Evolutionary conservation across 2,888 invertebrate species (phyloP).

Genomic region (Callinectes sapidus): DNA sequence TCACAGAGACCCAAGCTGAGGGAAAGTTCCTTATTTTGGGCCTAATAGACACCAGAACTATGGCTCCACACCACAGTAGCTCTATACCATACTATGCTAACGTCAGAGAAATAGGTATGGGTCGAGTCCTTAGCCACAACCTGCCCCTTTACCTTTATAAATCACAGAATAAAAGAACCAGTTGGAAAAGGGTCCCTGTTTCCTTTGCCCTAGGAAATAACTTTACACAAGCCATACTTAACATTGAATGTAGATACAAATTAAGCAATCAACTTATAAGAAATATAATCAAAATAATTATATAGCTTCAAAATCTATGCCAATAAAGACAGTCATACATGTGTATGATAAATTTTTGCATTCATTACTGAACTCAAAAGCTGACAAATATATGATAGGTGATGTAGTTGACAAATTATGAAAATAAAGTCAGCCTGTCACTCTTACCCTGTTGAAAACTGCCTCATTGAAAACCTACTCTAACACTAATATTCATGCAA

Average conservation of each 20-base stretch:
- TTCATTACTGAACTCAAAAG: neutral
- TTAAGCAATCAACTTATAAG: neutral
- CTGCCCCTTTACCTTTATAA: too few species aligned
- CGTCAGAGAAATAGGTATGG: too few species aligned
- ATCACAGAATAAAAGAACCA: too few species aligned
- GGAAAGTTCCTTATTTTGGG: too few species aligned
- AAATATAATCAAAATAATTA: neutral
- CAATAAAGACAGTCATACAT: neutral
- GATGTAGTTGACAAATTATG: neutral
- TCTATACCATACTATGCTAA: too few species aligned
- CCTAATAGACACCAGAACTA: too few species aligned
- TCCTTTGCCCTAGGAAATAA: too few species aligned
- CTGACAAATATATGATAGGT: neutral
- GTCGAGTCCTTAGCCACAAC: too few species aligned
- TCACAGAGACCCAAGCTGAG: too few species aligned
- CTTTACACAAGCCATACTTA: too few species aligned
- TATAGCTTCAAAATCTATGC: neutral
- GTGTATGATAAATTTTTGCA: neutral
- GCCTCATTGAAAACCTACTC: neutral
- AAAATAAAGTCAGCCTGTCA: neutral
- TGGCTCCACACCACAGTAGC: too few species aligned
- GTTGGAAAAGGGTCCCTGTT: too few species aligned
- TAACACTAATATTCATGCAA: neutral
- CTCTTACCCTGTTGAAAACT: constrained; percentile 8
- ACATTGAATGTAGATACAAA: neutral